Base-by-base conservation (phyloP, 2,888 invertebrate species). In the Meandrusa payeni region DNA sequence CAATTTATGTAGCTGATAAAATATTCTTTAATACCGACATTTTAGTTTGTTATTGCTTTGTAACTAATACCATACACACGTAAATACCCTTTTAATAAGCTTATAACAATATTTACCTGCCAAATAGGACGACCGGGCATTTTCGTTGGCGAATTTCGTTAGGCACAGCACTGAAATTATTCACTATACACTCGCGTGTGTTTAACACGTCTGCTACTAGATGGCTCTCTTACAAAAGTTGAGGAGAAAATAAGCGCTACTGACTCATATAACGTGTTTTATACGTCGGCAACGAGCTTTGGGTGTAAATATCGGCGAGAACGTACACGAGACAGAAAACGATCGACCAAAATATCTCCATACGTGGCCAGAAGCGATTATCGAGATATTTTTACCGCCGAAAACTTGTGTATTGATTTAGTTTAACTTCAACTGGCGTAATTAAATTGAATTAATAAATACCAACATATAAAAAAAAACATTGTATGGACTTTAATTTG, bases 91-190 rank as follows among this genome's bases (percentile, higher is more conserved):
- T n/a, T n/a, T n/a, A n/a, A 31, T 31, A 15, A 17, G 22, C 20
- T 12, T 12, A 5, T 2, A 5, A 12, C 4, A 15, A 15, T 15
- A 12, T 27, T 83, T 76, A 93, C 93, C 90, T 93, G 93, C 93
- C 93, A 93, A 76, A 93, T 87, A 53, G 93, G 93, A 89, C 92
- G 93, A 89, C 93, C 93, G 80, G 93, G 93, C 93, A 93, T 93
- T 80, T 82, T 90, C 56, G 48, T 53, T 47, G 54, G 49, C 46
- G 42, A 58, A 63, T 63, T 67, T 56, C 57, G 61, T 65, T 64
- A 68, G 66, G 63, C 72, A 63, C 58, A 64, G 67, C 71, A 69
- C 60, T 68, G 26, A 34, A 34, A 29, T 19, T 17, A 17, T 10
- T 71, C 74, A 62, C 62, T 63, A 63, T 59, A 66, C 75, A 71